Conservation (phyloP, 2,113 vertebrate genomes). For the Amblyopsis rosae region DNA sequence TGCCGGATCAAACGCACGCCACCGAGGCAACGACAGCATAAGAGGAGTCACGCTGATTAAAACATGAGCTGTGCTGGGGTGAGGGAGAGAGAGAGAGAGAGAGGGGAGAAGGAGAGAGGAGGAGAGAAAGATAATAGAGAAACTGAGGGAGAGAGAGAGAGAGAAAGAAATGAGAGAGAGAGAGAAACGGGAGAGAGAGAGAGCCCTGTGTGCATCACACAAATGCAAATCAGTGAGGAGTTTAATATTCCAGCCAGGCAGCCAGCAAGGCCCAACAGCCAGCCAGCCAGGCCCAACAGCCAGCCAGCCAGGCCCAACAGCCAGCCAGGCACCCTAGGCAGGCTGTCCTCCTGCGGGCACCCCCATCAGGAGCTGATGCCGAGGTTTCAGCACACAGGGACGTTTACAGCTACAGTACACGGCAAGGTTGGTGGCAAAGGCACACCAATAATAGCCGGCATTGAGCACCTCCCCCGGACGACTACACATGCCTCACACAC, state of each 20-base stretch:
- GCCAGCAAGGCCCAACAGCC: slow-evolving; percentile 30
- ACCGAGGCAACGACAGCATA: slow-evolving; percentile 17
- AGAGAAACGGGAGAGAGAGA: too few relatives aligned
- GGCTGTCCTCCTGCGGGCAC: slow-evolving; percentile 2
- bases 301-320: slow-evolving; percentile 28
- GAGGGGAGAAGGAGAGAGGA: background rate
- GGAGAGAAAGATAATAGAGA: too few relatives aligned
- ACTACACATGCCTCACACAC: too few relatives aligned
- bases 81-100: background rate
- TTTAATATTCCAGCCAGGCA: slow-evolving; percentile 64
- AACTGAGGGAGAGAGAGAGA: too few relatives aligned
- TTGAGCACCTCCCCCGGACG: slow-evolving; percentile 10
- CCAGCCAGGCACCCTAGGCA: slow-evolving; percentile 18
- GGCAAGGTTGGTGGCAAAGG: slow-evolving; percentile 21
- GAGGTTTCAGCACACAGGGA: slow-evolving; percentile 17
- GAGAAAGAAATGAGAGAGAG: too few relatives aligned
- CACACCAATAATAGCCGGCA: slow-evolving; percentile 31
- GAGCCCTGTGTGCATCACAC: slow-evolving; percentile 42
- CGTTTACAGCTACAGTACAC: slow-evolving; percentile 7
- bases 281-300: slow-evolving; percentile 32
- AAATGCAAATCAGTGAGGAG: slow-evolving; percentile 63
- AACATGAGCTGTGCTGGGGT: slow-evolving; percentile 57
- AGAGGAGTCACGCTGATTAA: slow-evolving; percentile 52
- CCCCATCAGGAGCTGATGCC: slow-evolving; percentile 10
- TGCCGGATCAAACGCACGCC: slow-evolving; percentile 38